Evolutionary conservation across 1,140 invertebrate species (phyloP).

Genomic region (Sinella curviseta): DNA sequence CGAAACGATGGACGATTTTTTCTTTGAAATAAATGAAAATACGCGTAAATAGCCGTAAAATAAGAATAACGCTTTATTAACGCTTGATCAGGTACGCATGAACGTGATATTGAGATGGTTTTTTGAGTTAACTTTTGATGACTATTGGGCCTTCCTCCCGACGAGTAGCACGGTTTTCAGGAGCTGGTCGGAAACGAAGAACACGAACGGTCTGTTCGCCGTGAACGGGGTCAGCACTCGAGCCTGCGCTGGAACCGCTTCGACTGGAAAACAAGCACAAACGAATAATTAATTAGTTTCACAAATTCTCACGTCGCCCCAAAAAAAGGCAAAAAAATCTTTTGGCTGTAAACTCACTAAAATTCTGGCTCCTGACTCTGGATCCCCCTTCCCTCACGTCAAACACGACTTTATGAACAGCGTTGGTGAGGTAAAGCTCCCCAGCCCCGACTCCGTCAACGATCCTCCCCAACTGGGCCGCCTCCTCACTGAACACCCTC

Average conservation of each 20-base stretch:
- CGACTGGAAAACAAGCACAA: constrained; percentile 15
- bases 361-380: neutral
- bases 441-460: neutral
- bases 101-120: too few species aligned
- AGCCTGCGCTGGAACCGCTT: constrained; percentile 28
- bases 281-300: neutral
- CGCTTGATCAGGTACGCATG: neutral
- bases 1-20: too few species aligned
- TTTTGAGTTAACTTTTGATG: too few species aligned
- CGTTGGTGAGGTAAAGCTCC: neutral
- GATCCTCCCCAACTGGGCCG: neutral
- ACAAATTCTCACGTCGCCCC: too few species aligned
- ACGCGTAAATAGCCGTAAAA: too few species aligned
- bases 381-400: constrained; percentile 12
- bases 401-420: neutral
- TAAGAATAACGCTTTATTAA: too few species aligned
- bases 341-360: constrained; percentile 5
- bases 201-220: constrained; percentile 34
- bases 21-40: too few species aligned
- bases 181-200: constrained; percentile 30
- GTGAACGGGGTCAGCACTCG: constrained; percentile 26
- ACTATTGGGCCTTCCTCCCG: constrained; percentile 24
- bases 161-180: constrained; percentile 28
- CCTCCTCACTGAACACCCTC: neutral
- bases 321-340: too few species aligned